These are phyloP conservation scores for Cercocebus atys DNA, from an alignment of 2,113 vertebrate genomes.

Conservation along the genomic window DNA sequence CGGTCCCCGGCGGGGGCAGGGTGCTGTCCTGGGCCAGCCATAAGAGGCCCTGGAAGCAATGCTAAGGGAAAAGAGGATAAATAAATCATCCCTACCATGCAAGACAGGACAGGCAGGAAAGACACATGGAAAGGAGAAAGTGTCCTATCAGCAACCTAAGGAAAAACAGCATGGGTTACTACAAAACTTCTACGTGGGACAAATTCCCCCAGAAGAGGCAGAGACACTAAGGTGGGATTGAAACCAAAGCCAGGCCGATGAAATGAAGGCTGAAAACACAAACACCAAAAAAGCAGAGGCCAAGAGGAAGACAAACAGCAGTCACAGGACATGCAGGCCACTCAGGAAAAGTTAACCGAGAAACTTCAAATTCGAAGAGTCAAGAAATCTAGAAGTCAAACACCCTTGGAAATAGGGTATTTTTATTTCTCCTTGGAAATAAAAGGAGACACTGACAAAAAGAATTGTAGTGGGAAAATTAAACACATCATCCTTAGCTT, in stretches of 20 bases:
- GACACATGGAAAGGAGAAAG: accelerated
- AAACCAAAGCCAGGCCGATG: background rate
- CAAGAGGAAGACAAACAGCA: background rate
- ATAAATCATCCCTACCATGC: background rate
- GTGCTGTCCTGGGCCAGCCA: background rate
- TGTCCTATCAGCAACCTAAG: accelerated
- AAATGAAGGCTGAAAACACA: background rate
- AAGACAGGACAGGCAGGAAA: too few species aligned
- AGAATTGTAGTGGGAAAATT: accelerated
- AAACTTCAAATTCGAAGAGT: accelerated
- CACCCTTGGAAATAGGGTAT: background rate
- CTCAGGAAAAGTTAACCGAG: accelerated
- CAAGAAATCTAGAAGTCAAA: accelerated
- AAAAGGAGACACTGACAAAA: accelerated
- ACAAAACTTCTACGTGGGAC: accelerated
- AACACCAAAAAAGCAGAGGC: accelerated
- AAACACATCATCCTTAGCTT: accelerated
- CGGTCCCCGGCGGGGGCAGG: accelerated
- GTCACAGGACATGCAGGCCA: accelerated
- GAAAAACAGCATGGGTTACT: accelerated
- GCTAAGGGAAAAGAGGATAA: background rate
- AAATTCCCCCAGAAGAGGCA: background rate
- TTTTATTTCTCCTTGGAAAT: background rate
- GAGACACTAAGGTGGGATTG: too few species aligned
- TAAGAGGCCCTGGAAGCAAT: accelerated